Evolutionary conservation across 1,140 invertebrate genomes (phyloP).

Genomic region (Contarinia nasturtii): DNA sequence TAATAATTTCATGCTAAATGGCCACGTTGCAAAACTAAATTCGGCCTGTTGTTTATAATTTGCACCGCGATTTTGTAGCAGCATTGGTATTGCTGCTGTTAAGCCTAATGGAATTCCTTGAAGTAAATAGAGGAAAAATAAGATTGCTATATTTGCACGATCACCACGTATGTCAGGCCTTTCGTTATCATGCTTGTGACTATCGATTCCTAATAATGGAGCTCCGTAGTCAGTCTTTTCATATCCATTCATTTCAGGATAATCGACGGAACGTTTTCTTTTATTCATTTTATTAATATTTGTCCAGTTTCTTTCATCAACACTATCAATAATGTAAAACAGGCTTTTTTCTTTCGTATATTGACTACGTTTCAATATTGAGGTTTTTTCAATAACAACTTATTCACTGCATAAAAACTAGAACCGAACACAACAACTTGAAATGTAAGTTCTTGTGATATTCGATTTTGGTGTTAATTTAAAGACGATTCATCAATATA

Average conservation of each 20-base stretch:
- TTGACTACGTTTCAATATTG: no score
- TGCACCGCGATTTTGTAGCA: conserved; percentile 77
- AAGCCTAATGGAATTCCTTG: conserved; percentile 94
- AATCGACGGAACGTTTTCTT: no score
- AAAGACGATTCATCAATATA: no score
- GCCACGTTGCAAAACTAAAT: conserved; percentile 97
- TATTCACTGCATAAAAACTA: no score
- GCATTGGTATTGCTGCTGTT: conserved; percentile 81
- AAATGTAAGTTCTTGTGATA: no score
- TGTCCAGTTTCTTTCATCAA: no score
- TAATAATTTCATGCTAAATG: conserved; percentile 89
- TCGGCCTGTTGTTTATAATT: conserved; percentile 91
- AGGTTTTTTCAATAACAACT: no score
- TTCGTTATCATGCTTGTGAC: conserved; percentile 8
- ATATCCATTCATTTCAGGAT: not conserved
- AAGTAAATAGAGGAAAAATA: conserved; percentile 82
- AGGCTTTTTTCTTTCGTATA: no score
- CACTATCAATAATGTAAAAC: no score
- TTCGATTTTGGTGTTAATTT: no score
- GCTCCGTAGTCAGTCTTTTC: not conserved
- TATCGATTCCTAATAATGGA: not conserved
- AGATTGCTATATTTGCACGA: conserved; percentile 56
- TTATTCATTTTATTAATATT: no score
- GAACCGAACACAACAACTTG: no score
- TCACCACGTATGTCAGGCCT: conserved; percentile 45